Evolutionary conservation across 1,140 invertebrate species (phyloP).

Genomic region (Triops longicaudatus): DNA sequence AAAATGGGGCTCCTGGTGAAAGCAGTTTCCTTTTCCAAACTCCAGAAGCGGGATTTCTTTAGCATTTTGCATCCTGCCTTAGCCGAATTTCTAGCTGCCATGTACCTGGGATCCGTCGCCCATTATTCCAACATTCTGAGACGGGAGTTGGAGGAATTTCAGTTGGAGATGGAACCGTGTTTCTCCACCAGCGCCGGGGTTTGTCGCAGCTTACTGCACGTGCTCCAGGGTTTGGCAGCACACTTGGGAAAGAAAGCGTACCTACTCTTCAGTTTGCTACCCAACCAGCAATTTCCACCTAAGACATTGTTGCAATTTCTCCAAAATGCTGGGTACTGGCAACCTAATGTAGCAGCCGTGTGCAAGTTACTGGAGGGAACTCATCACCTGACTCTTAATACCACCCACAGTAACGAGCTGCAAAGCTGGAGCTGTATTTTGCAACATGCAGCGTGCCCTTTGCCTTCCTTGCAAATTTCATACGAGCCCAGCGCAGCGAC

Average conservation of each 20-base stretch:
- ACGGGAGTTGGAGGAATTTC: slow-evolving; percentile 45
- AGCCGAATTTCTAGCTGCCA: slow-evolving; percentile 47
- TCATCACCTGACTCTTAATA: slow-evolving; percentile 38
- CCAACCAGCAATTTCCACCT: slow-evolving; percentile 43
- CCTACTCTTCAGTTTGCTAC: slow-evolving; percentile 43
- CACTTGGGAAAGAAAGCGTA: slow-evolving; percentile 43
- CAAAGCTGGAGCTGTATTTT: slow-evolving; percentile 45
- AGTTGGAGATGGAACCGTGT: slow-evolving; percentile 31
- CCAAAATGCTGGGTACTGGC: slow-evolving; percentile 44
- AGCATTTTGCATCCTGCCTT: slow-evolving; percentile 45
- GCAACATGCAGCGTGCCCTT: slow-evolving; percentile 40
- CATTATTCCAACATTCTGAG: slow-evolving; percentile 45
- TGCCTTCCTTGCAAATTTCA: slow-evolving; percentile 44
- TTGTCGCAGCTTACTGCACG: slow-evolving; percentile 21
- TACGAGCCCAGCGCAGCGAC: slow-evolving; percentile 42
- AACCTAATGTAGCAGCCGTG: slow-evolving; percentile 44
- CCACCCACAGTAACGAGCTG: slow-evolving; percentile 41
- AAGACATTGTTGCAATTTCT: slow-evolving; percentile 44
- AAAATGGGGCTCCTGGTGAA: slow-evolving; percentile 32
- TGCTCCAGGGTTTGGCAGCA: slow-evolving; percentile 44
- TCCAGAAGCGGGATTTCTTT: slow-evolving; percentile 38
- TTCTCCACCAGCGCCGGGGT: slow-evolving; percentile 24
- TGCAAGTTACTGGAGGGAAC: slow-evolving; percentile 41
- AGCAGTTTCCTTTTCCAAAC: slow-evolving; percentile 33
- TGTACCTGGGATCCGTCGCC: slow-evolving; percentile 46